Conservation (phyloP, 2,888 invertebrate genomes). For the Caenorhabditis japonica region DNA sequence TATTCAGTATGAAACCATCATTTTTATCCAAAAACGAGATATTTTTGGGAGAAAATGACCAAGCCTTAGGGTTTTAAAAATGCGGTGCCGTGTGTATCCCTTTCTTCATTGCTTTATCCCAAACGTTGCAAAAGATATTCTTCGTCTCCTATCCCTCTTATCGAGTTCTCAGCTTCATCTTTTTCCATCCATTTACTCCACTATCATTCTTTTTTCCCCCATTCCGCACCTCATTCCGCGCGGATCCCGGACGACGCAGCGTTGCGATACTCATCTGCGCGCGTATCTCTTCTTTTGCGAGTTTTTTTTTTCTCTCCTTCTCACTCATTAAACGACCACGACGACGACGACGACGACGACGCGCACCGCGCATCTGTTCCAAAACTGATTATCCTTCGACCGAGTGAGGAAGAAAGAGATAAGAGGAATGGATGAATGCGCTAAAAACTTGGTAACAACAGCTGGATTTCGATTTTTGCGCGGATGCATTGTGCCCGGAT, state of each 20-base stretch:
- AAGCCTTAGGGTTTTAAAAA: no score
- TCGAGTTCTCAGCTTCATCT: constrained; percentile 15
- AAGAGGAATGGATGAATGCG: neutral
- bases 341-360: constrained; percentile 22
- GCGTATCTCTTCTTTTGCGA: constrained; percentile 34
- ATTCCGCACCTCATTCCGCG: constrained; percentile 22
- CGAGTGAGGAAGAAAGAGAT: constrained; percentile 20
- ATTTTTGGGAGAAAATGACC: no score
- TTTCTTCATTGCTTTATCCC: no score
- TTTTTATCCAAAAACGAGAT: no score
- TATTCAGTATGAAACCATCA: no score
- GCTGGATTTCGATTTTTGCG: constrained; percentile 50
- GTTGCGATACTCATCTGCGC: constrained; percentile 36
- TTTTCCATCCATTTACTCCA: constrained; percentile 19
- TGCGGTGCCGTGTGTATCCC: no score
- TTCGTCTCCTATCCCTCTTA: no score
- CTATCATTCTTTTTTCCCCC: no score
- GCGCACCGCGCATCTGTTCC: no score
- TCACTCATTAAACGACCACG: constrained; percentile 29
- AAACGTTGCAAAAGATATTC: no score
- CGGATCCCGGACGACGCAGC: constrained; percentile 45
- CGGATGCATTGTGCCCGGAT: constrained; percentile 24
- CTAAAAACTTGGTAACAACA: constrained; percentile 46
- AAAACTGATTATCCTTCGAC: constrained; percentile 39
- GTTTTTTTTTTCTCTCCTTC: constrained; percentile 18